Base-by-base conservation (phyloP, 2,888 invertebrate genomes). In the Drosophila glabriapex region DNA sequence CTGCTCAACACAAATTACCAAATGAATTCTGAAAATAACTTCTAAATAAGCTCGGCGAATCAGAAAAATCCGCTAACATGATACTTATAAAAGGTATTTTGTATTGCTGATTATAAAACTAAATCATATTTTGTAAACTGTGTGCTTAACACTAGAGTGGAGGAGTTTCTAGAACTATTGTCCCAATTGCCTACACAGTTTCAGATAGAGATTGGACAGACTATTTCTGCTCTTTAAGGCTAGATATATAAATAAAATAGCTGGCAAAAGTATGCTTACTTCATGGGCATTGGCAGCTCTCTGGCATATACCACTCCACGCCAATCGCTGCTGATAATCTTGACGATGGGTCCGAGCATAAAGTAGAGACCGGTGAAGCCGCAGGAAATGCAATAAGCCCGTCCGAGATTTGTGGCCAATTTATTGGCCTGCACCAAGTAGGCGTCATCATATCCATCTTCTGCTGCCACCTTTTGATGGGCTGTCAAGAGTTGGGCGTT, bases 281-380 rank as follows among this genome's bases (percentile, higher is more conserved):
- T 92, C 92, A 92, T 91, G 14, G 92, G 91, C 92, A 93, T 92
- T 14, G 92, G 92, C 22, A 92, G 50, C 33, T 92, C 92, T 25
- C 81, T 58, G 0, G 75, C 37, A 14, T 84, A 63, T 1, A 56
- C 31, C 4, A 82, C 68, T 1, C 81, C 63, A 0, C 60, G 71
- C 58, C 87, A 66, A 19, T 68, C 65, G 6, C 77, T 80, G 78
- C 78, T 80, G 5, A 87, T 53, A 5, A 88, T 84, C 60, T 85
- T 91, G 4, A 91, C n/a, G 43, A 92, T 71, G 1, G 93, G 93
- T 29, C 70, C 77, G 43, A 90, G 58, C 90, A 92, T 91, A 43
- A 93, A 93, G 43, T 93, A 93, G 6, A 85, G n/a, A 0, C 86
- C 92, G 0, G 93, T 93, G 7, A 81, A 82, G 35, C 69, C 68